Evolutionary conservation across 2,797 vertebrate genomes (phyloP).

Genomic region (Rallus crepitans): DNA sequence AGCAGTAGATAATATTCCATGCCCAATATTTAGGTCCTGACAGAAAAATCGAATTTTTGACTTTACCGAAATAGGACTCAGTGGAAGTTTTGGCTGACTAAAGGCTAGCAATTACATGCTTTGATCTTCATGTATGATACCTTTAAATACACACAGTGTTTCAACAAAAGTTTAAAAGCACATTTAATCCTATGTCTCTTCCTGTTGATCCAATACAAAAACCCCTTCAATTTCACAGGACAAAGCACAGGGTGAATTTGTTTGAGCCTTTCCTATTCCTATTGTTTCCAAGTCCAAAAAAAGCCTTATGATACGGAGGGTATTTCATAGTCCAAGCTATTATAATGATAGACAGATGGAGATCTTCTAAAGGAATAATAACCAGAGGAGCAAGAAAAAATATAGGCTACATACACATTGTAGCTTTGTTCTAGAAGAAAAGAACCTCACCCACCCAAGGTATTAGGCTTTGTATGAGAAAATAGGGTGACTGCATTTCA

Average conservation of each 20-base stretch:
- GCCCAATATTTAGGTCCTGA: background rate
- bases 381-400: conserved; percentile 1
- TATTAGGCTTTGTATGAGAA: conserved; percentile 18
- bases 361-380: conserved; percentile 19
- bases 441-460: conserved; percentile 18
- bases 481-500: background rate
- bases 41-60: background rate
- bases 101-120: background rate
- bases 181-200: background rate
- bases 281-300: background rate
- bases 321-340: background rate
- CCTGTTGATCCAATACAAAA: background rate
- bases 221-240: background rate
- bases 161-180: background rate
- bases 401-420: background rate
- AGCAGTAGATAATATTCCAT: background rate
- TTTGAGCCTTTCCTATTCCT: background rate
- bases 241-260: background rate
- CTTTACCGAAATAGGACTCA: background rate
- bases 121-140: background rate
- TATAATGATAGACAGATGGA: background rate
- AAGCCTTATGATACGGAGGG: background rate
- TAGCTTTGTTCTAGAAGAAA: conserved; percentile 20
- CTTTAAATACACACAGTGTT: background rate
- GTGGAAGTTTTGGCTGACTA: background rate